A percentile compares a stretch with the other conserved stretches of the same genome.
Conservation (phyloP, 2,113 vertebrate genomes). For the Oostethus manadensis region DNA sequence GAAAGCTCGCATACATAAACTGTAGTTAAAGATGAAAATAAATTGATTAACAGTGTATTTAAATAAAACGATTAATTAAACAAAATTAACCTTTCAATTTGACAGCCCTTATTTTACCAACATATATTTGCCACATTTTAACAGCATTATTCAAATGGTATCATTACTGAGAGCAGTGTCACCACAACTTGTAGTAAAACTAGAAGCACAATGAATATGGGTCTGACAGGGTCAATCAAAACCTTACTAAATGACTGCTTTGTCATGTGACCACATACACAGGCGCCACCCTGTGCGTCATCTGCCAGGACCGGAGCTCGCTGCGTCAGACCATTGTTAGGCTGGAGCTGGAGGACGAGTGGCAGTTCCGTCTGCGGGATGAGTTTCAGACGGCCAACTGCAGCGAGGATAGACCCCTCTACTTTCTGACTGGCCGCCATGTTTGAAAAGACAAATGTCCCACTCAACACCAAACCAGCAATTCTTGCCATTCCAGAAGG, state of each 20-base stretch:
- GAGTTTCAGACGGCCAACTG: slow-evolving; percentile 98
- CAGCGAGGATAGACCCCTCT: slow-evolving; percentile 91
- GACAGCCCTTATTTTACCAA: too few relatives aligned
- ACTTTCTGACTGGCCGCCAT: slow-evolving; percentile 93
- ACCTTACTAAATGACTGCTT: not conserved
- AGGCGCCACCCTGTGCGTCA: slow-evolving; percentile 98
- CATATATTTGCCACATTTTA: too few relatives aligned
- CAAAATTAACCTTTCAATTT: too few relatives aligned
- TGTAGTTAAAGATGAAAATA: too few relatives aligned
- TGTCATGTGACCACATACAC: not conserved
- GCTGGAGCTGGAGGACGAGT: slow-evolving; percentile 93
- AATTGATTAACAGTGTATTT: too few relatives aligned
- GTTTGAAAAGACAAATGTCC: slow-evolving; percentile 64
- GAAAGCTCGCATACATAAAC: too few relatives aligned
- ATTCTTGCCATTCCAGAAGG: slow-evolving; percentile 10
- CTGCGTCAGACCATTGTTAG: slow-evolving; percentile 93
- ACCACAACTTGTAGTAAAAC: too few relatives aligned
- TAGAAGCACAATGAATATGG: too few relatives aligned
- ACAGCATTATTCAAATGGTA: too few relatives aligned
- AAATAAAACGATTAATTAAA: too few relatives aligned
- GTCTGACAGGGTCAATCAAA: too few relatives aligned
- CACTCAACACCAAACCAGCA: slow-evolving; percentile 16
- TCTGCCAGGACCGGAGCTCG: slow-evolving; percentile 95
- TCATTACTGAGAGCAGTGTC: too few relatives aligned
- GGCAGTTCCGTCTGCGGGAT: slow-evolving; percentile 95